Base-by-base conservation (phyloP, 1,140 invertebrate species). In the Cepaea nemoralis region DNA sequence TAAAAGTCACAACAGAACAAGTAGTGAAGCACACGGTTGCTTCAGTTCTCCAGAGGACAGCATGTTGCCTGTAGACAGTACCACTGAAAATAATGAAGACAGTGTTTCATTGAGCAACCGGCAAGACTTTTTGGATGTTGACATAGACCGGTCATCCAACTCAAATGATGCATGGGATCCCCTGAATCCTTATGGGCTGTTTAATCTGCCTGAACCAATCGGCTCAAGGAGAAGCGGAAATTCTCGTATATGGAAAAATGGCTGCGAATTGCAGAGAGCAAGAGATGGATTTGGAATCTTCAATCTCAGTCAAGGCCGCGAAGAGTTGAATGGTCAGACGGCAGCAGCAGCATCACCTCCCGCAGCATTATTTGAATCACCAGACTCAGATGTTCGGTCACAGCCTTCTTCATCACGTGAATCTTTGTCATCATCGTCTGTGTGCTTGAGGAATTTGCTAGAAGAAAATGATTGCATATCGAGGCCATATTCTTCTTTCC, bases 161-260 rank as follows among this genome's bases (percentile, higher is more conserved):
- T 70, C 55, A 2, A 39, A 77, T n/a, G 75, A 77, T 33, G 33
- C 2, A 48, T 77, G 75, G 48, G 75, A 79, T 67, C 59, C 77
- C 6, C 10, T 67, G 59, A 79, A 79, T 35, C 77, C 77, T n/a
- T 79, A 67, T 39, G 39, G 66, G n/a, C 77, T 79, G 8, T 79
- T 79, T 39, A 79, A 79, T 45, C 40, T 79, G 8, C 77, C 77
- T 35, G 35, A 66, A 27, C 75, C 48, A 24, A 19, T 6, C 16
- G 73, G 40, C 19, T 14, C 40, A 5, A 35, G 12, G 19, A 39
- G 33, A 12, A 75, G 42, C 42, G 6, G 39, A 27, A 16, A 42
- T 45, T 35, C 40, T 45, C 73, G 33, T 27, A 22, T 16, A 16
- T 75, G 73, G 73, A 35, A 33, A 16, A 39, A n/a, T n/a, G 22